phyloP scores from a whole-genome alignment of 2,888 invertebrate genomes.

The Drosophila meridiana region DNA sequence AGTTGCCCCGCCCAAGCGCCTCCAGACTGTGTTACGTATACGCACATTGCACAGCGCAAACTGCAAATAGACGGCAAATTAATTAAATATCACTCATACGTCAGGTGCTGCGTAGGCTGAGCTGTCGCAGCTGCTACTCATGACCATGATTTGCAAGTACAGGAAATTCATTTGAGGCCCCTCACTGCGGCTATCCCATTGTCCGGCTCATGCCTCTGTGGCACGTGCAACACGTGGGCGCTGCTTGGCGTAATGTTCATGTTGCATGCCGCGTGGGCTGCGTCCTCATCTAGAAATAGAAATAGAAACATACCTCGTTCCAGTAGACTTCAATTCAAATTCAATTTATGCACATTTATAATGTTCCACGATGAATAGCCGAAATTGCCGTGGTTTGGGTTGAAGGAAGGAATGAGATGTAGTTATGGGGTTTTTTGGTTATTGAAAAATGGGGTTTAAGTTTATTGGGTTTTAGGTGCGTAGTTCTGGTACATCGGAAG shows the following conservation, averaged over 20 bases:
- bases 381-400: slow-evolving; percentile 2
- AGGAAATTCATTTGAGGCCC: slow-evolving; percentile 3
- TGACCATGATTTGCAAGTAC: slow-evolving; percentile 23
- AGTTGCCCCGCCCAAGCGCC: not conserved
- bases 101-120: slow-evolving; percentile 32
- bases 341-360: slow-evolving; percentile 6
- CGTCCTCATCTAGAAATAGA: slow-evolving; percentile 2
- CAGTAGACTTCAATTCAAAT: not conserved
- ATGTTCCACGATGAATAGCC: not conserved
- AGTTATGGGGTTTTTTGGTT: too few relatives aligned
- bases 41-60: slow-evolving; percentile 34
- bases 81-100: slow-evolving; percentile 74
- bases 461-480: too few relatives aligned
- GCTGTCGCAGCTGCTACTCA: not conserved
- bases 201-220: not conserved
- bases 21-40: slow-evolving; percentile 19
- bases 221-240: slow-evolving; percentile 23
- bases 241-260: slow-evolving; percentile 11
- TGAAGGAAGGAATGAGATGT: too few relatives aligned
- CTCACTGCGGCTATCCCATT: not conserved
- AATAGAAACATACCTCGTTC: slow-evolving; percentile 10
- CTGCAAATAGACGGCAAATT: slow-evolving; percentile 53
- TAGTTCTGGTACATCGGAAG: too few relatives aligned
- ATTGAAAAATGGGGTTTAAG: too few relatives aligned
- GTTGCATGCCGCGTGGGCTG: slow-evolving; percentile 35